Evolutionary conservation across 2,113 vertebrate genomes (phyloP).

Genomic region (Lasiurus borealis): DNA sequence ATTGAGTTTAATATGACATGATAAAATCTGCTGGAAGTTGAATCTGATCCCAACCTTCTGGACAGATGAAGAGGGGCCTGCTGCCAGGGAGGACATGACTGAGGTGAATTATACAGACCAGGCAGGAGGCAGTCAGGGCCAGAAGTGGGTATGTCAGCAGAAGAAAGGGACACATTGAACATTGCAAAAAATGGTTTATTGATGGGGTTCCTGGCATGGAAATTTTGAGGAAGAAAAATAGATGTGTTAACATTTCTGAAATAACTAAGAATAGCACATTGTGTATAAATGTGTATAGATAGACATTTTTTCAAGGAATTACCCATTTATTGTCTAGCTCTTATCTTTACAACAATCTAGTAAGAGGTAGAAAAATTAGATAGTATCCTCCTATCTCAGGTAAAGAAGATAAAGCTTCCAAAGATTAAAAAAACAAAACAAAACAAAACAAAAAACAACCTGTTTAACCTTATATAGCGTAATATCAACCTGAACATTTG

Average conservation of each 20-base stretch:
- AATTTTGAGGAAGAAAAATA: constrained; percentile 9
- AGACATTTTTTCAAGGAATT: not conserved
- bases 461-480: not conserved
- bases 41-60: not conserved
- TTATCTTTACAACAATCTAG: not conserved
- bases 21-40: not conserved
- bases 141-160: not conserved
- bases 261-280: not conserved
- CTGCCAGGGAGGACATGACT: not conserved
- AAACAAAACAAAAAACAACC: too few relatives aligned
- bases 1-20: not conserved
- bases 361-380: not conserved
- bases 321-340: not conserved
- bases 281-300: not conserved
- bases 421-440: not conserved
- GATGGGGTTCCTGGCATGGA: not conserved
- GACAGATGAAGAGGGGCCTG: not conserved
- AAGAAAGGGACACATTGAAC: not conserved
- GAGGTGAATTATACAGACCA: not conserved
- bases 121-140: not conserved
- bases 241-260: not conserved
- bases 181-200: not conserved
- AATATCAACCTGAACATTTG: not conserved
- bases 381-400: not conserved
- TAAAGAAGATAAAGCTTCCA: not conserved